phyloP scores from a whole-genome alignment of 2,888 invertebrate species.

The Campoplex nolae region DNA sequence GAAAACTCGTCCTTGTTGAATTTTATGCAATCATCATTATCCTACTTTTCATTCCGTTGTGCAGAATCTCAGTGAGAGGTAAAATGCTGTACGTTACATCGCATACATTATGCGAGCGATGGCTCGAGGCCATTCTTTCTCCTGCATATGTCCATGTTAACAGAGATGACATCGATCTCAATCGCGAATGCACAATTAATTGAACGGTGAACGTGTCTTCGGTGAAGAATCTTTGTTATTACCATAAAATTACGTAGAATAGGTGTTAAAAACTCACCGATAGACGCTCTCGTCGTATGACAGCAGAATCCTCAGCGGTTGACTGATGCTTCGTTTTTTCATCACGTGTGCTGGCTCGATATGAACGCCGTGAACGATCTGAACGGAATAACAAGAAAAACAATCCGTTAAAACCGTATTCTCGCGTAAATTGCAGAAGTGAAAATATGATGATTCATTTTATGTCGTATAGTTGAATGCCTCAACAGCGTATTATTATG shows the following conservation, averaged over 20 bases:
- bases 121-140: slow-evolving; percentile 46
- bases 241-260: slow-evolving; percentile 8
- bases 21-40: slow-evolving; percentile 37
- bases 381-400: slow-evolving; percentile 70
- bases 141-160: slow-evolving; percentile 24
- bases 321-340: slow-evolving; percentile 92
- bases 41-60: neutral
- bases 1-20: neutral
- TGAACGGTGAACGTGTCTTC: slow-evolving; percentile 25
- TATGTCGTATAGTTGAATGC: neutral
- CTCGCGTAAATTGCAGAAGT: slow-evolving; percentile 1
- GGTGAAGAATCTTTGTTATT: slow-evolving; percentile 8
- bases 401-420: slow-evolving; percentile 9
- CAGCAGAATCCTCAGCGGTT: slow-evolving; percentile 93
- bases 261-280: slow-evolving; percentile 87
- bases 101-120: slow-evolving; percentile 30
- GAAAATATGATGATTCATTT: neutral
- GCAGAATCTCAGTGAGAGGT: slow-evolving; percentile 21
- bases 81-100: slow-evolving; percentile 4
- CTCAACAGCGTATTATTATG: neutral
- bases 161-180: slow-evolving; percentile 32
- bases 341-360: slow-evolving; percentile 92
- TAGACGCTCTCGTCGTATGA: slow-evolving; percentile 95
- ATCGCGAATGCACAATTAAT: slow-evolving; percentile 37
- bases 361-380: slow-evolving; percentile 94